These are phyloP conservation scores for Marmota flaviventris DNA, from an alignment of 2,113 vertebrate genomes.

Conservation along the genomic window DNA sequence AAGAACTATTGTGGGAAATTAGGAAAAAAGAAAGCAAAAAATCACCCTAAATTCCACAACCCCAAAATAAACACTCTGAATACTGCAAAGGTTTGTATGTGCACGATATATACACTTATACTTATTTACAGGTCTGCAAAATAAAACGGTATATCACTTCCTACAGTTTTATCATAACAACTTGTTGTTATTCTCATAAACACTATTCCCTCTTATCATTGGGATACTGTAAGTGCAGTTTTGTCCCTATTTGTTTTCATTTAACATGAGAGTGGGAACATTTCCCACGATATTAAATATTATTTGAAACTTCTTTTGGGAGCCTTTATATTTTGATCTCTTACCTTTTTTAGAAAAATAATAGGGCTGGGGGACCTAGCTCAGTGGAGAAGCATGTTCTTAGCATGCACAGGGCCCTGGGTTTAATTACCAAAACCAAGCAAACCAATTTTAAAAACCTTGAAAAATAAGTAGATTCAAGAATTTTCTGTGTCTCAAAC, in stretches of 20 bases:
- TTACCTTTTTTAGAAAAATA: conserved; percentile 4
- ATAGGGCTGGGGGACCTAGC: too few species aligned
- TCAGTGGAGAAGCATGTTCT: neutral
- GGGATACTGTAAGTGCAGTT: neutral
- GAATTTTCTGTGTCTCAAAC: conserved; percentile 41
- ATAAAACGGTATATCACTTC: conserved; percentile 3
- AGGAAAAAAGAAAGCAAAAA: conserved; percentile 3
- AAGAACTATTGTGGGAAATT: conserved; percentile 29
- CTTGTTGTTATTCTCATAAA: neutral
- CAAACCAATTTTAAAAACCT: neutral
- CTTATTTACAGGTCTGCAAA: neutral
- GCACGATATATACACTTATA: neutral
- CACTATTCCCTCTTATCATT: neutral
- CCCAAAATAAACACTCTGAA: neutral
- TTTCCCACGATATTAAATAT: neutral
- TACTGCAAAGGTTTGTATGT: neutral
- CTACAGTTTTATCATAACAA: neutral
- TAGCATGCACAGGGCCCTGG: neutral
- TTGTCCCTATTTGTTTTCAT: neutral
- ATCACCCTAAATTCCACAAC: neutral
- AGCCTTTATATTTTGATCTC: neutral
- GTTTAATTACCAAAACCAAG: neutral
- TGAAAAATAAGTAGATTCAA: neutral
- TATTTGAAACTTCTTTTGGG: conserved; percentile 11
- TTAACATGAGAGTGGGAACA: neutral